Conservation (phyloP, 2,113 vertebrate genomes). For the Anarrhichthys ocellatus region DNA sequence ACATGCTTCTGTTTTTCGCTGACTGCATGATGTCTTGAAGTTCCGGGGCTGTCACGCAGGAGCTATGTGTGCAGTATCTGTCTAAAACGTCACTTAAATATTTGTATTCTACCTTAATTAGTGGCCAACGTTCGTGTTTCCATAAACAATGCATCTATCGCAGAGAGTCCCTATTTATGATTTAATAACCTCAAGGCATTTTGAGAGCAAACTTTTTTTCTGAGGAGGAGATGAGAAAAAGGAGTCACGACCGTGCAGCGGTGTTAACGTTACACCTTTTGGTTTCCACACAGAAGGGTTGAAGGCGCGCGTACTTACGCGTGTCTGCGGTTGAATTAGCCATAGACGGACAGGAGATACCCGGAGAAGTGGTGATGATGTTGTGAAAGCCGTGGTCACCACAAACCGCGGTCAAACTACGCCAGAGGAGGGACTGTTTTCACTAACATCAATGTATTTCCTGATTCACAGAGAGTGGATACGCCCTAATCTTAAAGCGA, state of each 20-base stretch:
- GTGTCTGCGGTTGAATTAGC: background rate
- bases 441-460: conserved; percentile 42
- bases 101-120: too few species aligned
- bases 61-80: background rate
- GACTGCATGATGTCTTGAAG: background rate
- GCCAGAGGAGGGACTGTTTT: background rate
- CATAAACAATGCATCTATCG: background rate
- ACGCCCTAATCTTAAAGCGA: conserved; percentile 61
- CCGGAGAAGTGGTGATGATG: background rate
- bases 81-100: too few species aligned
- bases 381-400: background rate
- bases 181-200: background rate
- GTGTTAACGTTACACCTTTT: background rate
- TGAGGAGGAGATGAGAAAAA: background rate
- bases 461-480: conserved; percentile 40
- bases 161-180: background rate
- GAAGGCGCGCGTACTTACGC: conserved; percentile 41
- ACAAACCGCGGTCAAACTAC: background rate
- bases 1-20: too few species aligned
- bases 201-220: background rate
- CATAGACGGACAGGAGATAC: conserved; percentile 44
- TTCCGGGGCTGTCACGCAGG: background rate
- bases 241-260: background rate
- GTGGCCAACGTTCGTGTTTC: background rate
- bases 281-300: accelerated